Evolutionary conservation across 2,888 invertebrate species (phyloP), one percentile per base, ranked within the genome.

Genomic region (Cryptocephalus moraei): DNA sequence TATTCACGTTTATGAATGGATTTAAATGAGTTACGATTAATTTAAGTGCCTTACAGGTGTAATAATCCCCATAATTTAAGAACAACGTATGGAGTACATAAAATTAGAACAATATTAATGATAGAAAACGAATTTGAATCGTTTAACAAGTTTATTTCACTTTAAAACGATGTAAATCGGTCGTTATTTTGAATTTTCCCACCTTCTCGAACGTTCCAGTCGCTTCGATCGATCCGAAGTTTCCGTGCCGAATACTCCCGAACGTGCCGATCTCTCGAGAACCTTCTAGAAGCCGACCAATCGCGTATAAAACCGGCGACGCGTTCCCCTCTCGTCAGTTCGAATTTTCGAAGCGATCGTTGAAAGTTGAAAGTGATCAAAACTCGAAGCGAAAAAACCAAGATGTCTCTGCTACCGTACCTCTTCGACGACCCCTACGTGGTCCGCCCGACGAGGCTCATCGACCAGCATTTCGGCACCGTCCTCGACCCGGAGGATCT

Each of bases 401-500:
- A n/a, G 38, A 33, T 45, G 31, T 43, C 51, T 39, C 38, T 51
- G 8, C 14, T 51, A 31, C 51, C 51, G 33, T 49, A 43, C 34
- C 39, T 51, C 13, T 40, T 49, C 8, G 45, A 45, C 43, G 52
- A 52, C 32, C 32, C 44, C 9, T 32, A 39, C 38, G 47, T 49
- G 34, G 39, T 34, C 33, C 43, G 52, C 1, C 52, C 52, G 39
- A 49, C 52, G n/a, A 47, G 49, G 34, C 45, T 52, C n/a, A 41
- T 49, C 41, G 49, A 52, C 32, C 52, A 52, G 41, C 49, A 49
- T 13, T 52, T 49, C 33, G 49, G 49, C 6, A 39, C 41, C 31
- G 49, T 45, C 11, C 39, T 51, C 11, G 49, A 51, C 10, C 47
- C 49, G 33, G 51, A 51, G 34, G 51, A 51, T 38, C 41, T 51